Conservation (phyloP, 2,113 vertebrate species). For the Miniopterus natalensis region DNA sequence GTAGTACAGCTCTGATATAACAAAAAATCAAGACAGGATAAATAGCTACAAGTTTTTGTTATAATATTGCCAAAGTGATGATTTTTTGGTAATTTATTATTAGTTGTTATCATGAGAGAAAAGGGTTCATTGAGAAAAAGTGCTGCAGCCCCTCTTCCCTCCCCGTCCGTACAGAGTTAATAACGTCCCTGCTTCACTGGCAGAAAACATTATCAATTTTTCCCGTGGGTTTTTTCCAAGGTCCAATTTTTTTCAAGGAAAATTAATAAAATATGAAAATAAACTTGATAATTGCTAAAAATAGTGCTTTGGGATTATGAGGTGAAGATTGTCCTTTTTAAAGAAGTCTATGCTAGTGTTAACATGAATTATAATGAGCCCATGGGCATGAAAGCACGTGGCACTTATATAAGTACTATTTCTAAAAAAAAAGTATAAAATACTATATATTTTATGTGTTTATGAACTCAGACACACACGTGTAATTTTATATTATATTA, state of each 20-base stretch:
- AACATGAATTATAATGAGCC: background rate
- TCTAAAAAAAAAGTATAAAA: background rate
- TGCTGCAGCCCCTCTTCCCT: background rate
- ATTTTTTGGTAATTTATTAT: background rate
- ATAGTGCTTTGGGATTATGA: background rate
- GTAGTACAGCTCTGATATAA: background rate
- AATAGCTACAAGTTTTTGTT: background rate
- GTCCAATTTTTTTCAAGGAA: background rate
- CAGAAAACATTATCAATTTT: background rate
- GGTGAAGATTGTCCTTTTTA: background rate
- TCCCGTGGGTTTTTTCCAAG: background rate
- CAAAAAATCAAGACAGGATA: background rate
- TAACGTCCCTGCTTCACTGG: background rate
- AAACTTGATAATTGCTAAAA: background rate
- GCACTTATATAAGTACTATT: background rate
- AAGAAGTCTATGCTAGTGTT: background rate
- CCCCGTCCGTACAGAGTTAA: background rate
- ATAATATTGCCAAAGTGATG: background rate
- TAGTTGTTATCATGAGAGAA: background rate
- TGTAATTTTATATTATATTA: background rate
- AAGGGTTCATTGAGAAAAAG: background rate
- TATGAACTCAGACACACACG: background rate
- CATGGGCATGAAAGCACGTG: background rate
- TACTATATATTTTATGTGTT: background rate
- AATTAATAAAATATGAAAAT: constrained; percentile 37